Conservation (phyloP, 2,888 invertebrate species). For the Agrypnus murinus region DNA sequence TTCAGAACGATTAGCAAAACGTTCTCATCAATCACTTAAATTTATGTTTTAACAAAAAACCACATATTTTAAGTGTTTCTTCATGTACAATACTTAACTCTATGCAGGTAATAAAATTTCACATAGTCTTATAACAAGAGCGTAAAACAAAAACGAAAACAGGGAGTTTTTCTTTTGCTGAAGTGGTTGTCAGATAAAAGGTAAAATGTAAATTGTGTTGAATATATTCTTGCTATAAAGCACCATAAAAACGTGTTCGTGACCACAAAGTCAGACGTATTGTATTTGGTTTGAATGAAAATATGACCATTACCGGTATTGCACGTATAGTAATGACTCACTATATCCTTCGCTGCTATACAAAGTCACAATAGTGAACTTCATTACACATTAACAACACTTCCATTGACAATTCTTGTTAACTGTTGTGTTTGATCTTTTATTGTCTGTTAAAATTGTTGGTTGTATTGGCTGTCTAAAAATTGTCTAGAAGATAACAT, state of each 20-base stretch:
- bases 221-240: slow-evolving; percentile 20
- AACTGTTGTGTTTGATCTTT: slow-evolving; percentile 14
- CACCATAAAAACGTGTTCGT: slow-evolving; percentile 39
- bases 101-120: not conserved
- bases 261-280: slow-evolving; percentile 31
- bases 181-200: slow-evolving; percentile 26
- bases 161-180: not conserved
- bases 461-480: not conserved
- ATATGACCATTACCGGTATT: slow-evolving; percentile 23
- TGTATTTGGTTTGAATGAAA: slow-evolving; percentile 35
- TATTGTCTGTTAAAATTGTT: not conserved
- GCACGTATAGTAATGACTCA: slow-evolving; percentile 24
- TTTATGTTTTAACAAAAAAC: not conserved
- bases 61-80: not conserved
- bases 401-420: slow-evolving; percentile 19
- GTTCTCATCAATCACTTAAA: no score
- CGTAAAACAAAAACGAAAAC: not conserved
- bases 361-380: slow-evolving; percentile 21
- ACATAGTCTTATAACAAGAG: not conserved
- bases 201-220: slow-evolving; percentile 35
- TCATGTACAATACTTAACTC: no score
- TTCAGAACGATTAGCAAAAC: no score
- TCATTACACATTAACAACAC: slow-evolving; percentile 27
- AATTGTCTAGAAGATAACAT: slow-evolving; percentile 3
- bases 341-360: slow-evolving; percentile 11